A percentile compares a stretch with the other conserved stretches of the same genome.
These are phyloP conservation scores for Coracopsis vasa DNA, from an alignment of 2,113 vertebrate species.

Conservation along the genomic window DNA sequence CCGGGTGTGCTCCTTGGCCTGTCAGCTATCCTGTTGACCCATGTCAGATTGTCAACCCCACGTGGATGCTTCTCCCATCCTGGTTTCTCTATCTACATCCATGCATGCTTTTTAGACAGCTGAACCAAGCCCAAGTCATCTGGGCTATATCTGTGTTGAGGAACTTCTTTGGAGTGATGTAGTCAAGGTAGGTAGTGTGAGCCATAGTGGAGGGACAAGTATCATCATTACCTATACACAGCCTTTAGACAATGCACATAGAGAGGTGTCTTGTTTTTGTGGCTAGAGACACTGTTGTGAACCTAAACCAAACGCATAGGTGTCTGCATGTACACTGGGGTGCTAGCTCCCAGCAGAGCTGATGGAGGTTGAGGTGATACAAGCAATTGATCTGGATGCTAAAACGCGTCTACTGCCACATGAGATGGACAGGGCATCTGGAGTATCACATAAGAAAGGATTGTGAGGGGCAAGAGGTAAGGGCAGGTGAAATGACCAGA, in stretches of 20 bases:
- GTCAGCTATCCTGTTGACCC: accelerated
- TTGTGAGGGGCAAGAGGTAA: background rate
- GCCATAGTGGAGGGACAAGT: background rate
- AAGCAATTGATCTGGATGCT: background rate
- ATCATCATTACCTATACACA: background rate
- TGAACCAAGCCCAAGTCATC: background rate
- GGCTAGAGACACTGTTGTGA: background rate
- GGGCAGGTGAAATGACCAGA: background rate
- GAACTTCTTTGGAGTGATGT: background rate
- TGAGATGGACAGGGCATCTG: background rate
- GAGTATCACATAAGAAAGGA: accelerated
- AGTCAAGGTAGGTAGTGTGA: background rate
- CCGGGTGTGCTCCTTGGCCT: background rate
- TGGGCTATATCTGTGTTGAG: background rate
- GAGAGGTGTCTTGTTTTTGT: background rate
- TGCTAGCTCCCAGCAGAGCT: background rate
- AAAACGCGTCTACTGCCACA: background rate
- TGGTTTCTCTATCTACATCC: background rate
- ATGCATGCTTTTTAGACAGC: background rate
- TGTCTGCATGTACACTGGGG: background rate
- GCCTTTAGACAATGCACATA: background rate
- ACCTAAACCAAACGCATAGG: background rate
- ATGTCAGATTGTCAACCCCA: accelerated
- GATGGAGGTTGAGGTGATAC: background rate
- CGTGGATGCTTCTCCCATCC: background rate